phyloP scores from a whole-genome alignment of 2,797 vertebrate species.

The Xyrichtys novacula region DNA sequence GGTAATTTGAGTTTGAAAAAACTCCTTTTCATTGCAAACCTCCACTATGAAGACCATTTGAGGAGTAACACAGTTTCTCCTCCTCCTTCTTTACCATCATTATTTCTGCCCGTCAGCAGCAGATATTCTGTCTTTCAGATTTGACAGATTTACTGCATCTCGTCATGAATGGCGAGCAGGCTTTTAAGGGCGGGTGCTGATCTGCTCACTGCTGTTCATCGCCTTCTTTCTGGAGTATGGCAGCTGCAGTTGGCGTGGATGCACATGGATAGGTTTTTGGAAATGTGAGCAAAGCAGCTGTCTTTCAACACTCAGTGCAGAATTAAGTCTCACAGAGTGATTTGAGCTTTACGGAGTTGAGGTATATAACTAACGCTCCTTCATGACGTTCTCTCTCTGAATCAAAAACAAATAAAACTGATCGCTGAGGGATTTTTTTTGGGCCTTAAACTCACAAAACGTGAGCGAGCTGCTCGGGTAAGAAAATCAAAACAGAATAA shows the following conservation, averaged over 20 bases:
- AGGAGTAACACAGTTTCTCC: constrained; percentile 21
- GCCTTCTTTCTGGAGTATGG: background rate
- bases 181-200: constrained; percentile 47
- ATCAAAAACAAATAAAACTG: constrained; percentile 5
- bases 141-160: constrained; percentile 43
- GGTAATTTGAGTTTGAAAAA: no score
- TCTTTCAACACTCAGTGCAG: background rate
- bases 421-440: constrained; percentile 27
- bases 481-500: constrained; percentile 28
- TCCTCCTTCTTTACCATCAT: constrained; percentile 24
- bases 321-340: constrained; percentile 1
- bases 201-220: constrained; percentile 17
- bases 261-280: constrained; percentile 8
- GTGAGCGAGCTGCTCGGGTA: constrained; percentile 57
- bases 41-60: constrained; percentile 13
- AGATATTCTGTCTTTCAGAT: constrained; percentile 42
- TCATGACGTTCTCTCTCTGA: background rate
- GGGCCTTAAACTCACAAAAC: constrained; percentile 49
- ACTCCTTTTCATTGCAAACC: constrained; percentile 27
- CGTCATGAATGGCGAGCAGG: constrained; percentile 39
- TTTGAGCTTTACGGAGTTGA: constrained; percentile 4
- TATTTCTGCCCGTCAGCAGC: constrained; percentile 29
- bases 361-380: constrained; percentile 6
- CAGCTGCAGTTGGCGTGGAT: constrained; percentile 12
- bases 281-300: constrained; percentile 22